These are phyloP conservation scores for Melospiza georgiana DNA, from an alignment of 2,113 vertebrate species.

Conservation along the genomic window DNA sequence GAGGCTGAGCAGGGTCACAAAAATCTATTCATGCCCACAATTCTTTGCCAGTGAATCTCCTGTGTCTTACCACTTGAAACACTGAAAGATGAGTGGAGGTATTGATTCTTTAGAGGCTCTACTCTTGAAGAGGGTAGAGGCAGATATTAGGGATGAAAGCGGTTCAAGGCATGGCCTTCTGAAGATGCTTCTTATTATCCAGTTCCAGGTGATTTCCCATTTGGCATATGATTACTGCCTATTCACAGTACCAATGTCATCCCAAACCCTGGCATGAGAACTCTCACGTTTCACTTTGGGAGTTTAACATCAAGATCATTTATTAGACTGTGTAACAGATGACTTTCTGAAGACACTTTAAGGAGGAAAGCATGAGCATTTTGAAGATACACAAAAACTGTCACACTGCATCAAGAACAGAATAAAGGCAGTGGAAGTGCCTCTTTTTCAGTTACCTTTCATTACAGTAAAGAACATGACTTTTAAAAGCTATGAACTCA, in stretches of 20 bases:
- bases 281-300: not conserved
- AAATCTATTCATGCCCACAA: accelerated
- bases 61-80: not conserved
- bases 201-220: not conserved
- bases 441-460: not conserved
- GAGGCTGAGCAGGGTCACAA: not conserved
- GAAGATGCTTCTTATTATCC: not conserved
- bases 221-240: not conserved
- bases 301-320: not conserved
- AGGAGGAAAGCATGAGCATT: not conserved
- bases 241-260: not conserved
- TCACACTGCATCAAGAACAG: not conserved
- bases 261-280: not conserved
- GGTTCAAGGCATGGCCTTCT: not conserved
- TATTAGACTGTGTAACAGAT: not conserved
- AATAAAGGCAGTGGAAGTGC: not conserved
- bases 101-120: not conserved
- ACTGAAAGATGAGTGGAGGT: not conserved
- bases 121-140: not conserved
- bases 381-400: not conserved
- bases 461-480: not conserved
- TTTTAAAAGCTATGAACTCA: not conserved
- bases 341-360: not conserved
- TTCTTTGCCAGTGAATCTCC: not conserved
- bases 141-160: not conserved